These are phyloP conservation scores for Mormyrus lacerda DNA, from an alignment of 2,113 vertebrate genomes.

Conservation along the genomic window DNA sequence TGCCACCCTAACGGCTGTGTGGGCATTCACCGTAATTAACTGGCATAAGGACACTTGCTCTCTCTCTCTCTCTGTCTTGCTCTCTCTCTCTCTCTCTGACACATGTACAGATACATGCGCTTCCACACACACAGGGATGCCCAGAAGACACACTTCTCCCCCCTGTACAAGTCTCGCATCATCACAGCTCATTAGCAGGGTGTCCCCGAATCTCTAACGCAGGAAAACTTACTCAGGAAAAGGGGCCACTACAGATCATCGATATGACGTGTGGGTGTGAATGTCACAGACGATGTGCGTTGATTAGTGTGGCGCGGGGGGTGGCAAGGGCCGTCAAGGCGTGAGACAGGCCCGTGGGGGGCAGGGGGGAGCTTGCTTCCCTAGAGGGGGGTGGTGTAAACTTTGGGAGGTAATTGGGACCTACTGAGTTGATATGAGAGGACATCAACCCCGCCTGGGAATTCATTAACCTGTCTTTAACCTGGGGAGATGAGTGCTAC, in stretches of 20 bases:
- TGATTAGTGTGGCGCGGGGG: neutral
- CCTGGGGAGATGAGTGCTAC: neutral
- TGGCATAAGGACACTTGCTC: neutral
- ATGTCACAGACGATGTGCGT: neutral
- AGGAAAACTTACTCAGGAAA: neutral
- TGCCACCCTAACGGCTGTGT: neutral
- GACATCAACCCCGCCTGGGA: neutral
- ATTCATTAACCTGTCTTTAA: slow-evolving; percentile 13
- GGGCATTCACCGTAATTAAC: neutral
- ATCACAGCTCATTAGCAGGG: slow-evolving; percentile 12
- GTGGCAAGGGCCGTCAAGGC: neutral
- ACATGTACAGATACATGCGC: neutral
- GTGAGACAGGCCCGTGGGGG: neutral
- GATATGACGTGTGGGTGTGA: neutral
- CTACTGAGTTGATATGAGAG: neutral
- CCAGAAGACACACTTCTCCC: neutral
- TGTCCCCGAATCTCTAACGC: neutral
- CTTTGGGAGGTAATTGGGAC: neutral
- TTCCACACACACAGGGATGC: neutral
- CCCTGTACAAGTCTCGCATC: neutral
- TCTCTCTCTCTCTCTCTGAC: neutral
- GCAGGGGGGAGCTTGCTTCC: neutral
- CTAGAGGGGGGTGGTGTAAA: neutral
- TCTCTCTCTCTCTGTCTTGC: neutral
- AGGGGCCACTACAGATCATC: neutral